Conservation (phyloP, 1,140 invertebrate genomes). For the Vanessa tameamea region DNA sequence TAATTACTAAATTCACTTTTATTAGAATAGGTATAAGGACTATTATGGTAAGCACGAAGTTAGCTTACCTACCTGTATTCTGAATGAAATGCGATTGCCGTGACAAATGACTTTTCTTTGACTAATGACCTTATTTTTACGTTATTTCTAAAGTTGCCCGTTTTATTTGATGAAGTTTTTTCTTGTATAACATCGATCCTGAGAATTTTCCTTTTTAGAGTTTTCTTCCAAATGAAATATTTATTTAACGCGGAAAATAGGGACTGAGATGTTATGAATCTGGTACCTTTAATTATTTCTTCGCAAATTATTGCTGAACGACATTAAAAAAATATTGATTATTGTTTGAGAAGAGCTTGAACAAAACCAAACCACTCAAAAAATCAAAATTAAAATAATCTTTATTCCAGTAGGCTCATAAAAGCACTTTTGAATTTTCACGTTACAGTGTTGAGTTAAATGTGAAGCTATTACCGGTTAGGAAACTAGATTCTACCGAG, state of each 20-base stretch:
- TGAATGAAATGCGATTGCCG: constrained; percentile 43
- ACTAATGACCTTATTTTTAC: constrained; percentile 47
- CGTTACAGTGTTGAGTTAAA: too few species aligned
- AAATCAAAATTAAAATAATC: too few species aligned
- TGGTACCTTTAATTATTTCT: too few species aligned
- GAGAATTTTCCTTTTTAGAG: neutral
- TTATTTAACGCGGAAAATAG: neutral
- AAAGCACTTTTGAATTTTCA: too few species aligned
- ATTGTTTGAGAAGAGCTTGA: too few species aligned
- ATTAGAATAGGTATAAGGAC: constrained; percentile 4
- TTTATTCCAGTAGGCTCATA: too few species aligned
- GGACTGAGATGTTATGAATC: too few species aligned
- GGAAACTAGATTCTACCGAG: too few species aligned
- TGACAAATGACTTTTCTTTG: constrained; percentile 46
- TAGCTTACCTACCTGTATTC: constrained; percentile 25
- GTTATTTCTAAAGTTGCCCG: constrained; percentile 36
- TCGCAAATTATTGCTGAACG: too few species aligned
- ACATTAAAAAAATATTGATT: too few species aligned
- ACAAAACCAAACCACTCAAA: too few species aligned
- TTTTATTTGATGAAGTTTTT: constrained; percentile 38
- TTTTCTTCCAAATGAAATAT: neutral
- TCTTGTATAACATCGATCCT: constrained; percentile 30
- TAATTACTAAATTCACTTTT: neutral
- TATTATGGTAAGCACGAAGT: constrained; percentile 3
- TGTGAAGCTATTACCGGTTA: too few species aligned